Base-by-base conservation (phyloP, 1,140 invertebrate genomes). In the Sipha flava region DNA sequence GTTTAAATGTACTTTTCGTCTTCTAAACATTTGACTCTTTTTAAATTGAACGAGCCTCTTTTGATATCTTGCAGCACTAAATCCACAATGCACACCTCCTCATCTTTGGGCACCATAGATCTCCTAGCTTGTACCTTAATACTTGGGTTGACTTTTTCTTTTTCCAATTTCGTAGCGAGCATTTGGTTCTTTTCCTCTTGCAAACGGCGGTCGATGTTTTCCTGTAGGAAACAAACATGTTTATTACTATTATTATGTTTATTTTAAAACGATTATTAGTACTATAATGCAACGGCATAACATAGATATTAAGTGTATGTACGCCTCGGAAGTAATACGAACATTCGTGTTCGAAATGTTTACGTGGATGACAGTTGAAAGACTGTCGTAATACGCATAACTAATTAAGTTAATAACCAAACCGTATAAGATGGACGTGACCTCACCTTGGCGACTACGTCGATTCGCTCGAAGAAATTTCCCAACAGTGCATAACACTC, bases 401-500 rank as follows among this genome's bases (percentile, higher is more conserved):
- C 4, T 4, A 49, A 49, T 49, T 49, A 49, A 14, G 16, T 49
- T 49, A n/a, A n/a, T 4, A 18, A 40, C 37, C n/a, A 40, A 40
- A 40, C 6, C 34, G 9, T 21, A 40, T 37, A 7, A 26, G 10
- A 62, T n/a, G 0, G 26, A 37, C 3, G 2, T 9, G 14, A 18
- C 14, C 43, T 43, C 57, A 77, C 73, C 73, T 77, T 52, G 16
- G 66, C 79, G 3, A 47, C 79, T 10, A 54, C 34, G 23, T 80
- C 31, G 1, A 64, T 87, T 82, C 86, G 85, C 14, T 86, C 84
- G 80, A 87, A 87, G 82, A 90, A 89, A 10, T 85, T 66, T 29
- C 86, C 83, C 23, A 90, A 85, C 6, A 86, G 85, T 79, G 83
- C 85, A 80, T 89, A 89, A 75, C 87, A 89, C 81, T 90, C 89